These are phyloP conservation scores for Propithecus deckenii DNA, from an alignment of 2,797 vertebrate species.

Conservation along the genomic window DNA sequence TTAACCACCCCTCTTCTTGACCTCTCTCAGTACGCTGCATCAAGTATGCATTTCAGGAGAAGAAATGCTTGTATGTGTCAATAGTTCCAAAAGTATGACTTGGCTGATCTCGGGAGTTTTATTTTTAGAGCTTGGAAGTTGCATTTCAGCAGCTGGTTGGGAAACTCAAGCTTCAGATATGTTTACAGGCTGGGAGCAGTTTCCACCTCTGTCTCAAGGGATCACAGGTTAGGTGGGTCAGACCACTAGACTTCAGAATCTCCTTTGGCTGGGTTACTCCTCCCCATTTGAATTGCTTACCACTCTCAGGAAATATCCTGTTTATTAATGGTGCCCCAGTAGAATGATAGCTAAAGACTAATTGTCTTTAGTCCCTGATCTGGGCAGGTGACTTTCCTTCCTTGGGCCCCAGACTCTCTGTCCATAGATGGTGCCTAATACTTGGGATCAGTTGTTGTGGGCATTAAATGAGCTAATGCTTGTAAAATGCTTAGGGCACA, in stretches of 20 bases:
- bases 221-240: background rate
- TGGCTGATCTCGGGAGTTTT: slow-evolving; percentile 30
- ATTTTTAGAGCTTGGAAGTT: slow-evolving; percentile 66
- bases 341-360: background rate
- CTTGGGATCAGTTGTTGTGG: background rate
- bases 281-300: background rate
- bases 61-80: slow-evolving; percentile 46
- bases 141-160: slow-evolving; percentile 24
- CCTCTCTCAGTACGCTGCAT: background rate
- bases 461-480: background rate
- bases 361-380: background rate
- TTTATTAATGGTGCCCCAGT: background rate
- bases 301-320: background rate
- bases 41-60: background rate
- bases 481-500: background rate
- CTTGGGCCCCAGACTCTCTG: background rate
- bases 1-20: background rate
- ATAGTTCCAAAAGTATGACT: slow-evolving; percentile 5
- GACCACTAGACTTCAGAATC: background rate
- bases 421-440: background rate
- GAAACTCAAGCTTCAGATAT: slow-evolving; percentile 29
- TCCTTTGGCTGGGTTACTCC: background rate
- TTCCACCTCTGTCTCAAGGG: slow-evolving; percentile 32
- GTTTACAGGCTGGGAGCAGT: slow-evolving; percentile 4
- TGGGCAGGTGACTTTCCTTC: background rate